Conservation (phyloP, 2,797 vertebrate species). For the Enteromius anoplus region DNA sequence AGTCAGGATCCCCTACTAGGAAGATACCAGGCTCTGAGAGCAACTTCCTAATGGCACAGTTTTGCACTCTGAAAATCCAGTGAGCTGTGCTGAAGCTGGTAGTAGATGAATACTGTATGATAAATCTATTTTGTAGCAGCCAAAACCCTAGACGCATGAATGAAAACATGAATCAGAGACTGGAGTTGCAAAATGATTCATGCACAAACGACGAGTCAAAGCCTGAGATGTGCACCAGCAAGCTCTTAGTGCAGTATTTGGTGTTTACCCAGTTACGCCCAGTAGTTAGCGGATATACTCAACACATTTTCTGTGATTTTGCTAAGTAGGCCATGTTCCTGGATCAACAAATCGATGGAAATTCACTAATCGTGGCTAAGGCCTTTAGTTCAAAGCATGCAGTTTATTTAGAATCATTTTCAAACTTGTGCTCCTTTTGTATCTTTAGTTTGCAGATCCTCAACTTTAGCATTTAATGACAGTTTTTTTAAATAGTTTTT, state of each 20-base stretch:
- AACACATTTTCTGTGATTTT: slow-evolving; percentile 19
- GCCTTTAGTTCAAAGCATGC: neutral
- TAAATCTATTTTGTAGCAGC: slow-evolving; percentile 24
- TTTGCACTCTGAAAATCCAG: slow-evolving; percentile 3
- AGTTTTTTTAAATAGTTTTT: neutral
- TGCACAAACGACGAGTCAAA: neutral
- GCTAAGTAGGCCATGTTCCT: neutral
- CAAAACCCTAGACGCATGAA: slow-evolving; percentile 32
- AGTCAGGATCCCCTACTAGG: slow-evolving; percentile 8
- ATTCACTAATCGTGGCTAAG: neutral
- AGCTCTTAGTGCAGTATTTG: neutral
- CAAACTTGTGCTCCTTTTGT: neutral
- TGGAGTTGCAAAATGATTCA: slow-evolving; percentile 12
- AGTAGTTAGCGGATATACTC: neutral
- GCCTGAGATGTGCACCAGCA: neutral
- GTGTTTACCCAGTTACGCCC: neutral
- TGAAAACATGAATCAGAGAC: slow-evolving; percentile 34
- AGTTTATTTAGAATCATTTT: neutral
- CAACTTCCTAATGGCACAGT: slow-evolving; percentile 9
- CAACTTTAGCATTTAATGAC: neutral
- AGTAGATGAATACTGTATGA: slow-evolving; percentile 32
- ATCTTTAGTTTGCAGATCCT: neutral
- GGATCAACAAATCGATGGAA: neutral
- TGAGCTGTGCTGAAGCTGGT: slow-evolving; percentile 19
- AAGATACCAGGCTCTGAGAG: slow-evolving; percentile 11